These are phyloP conservation scores for Andrena trimmerana DNA, from an alignment of 2,888 invertebrate species.

Conservation along the genomic window DNA sequence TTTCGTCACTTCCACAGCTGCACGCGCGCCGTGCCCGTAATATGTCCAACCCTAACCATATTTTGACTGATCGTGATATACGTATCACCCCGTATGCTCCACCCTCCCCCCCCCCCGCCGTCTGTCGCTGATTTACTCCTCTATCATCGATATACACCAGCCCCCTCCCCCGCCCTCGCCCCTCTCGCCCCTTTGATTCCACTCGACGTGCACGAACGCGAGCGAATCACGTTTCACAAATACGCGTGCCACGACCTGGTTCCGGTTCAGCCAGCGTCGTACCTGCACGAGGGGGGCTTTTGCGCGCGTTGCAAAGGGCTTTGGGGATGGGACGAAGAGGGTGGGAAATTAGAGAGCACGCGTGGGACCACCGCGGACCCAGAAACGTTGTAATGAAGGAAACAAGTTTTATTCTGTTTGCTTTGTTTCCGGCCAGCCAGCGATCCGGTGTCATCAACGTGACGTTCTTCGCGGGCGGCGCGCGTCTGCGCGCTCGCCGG, in stretches of 20 bases:
- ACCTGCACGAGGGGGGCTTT: constrained; percentile 21
- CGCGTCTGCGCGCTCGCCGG: neutral
- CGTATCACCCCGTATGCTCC: neutral
- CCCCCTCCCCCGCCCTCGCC: too few relatives aligned
- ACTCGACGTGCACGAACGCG: constrained; percentile 47
- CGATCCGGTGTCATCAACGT: constrained; percentile 47
- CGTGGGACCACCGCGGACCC: constrained; percentile 10
- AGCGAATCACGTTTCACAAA: constrained; percentile 64
- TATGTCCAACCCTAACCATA: too few relatives aligned
- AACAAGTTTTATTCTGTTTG: constrained; percentile 54
- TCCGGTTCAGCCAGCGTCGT: constrained; percentile 42
- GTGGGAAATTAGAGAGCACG: constrained; percentile 52
- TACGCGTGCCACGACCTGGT: constrained; percentile 48
- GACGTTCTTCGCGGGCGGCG: constrained; percentile 14
- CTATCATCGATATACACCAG: constrained; percentile 16
- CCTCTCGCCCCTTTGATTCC: constrained; percentile 29
- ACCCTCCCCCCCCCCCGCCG: neutral
- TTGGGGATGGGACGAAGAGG: constrained; percentile 25
- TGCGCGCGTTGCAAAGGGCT: constrained; percentile 28
- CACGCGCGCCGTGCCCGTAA: too few relatives aligned
- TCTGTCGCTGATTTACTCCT: constrained; percentile 49
- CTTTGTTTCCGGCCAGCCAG: constrained; percentile 26
- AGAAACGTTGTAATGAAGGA: constrained; percentile 55
- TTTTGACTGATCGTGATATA: constrained; percentile 1
- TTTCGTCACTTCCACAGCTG: too few relatives aligned